phyloP scores from a whole-genome alignment of 2,888 invertebrate genomes.

The Gymnosoma rotundatum region DNA sequence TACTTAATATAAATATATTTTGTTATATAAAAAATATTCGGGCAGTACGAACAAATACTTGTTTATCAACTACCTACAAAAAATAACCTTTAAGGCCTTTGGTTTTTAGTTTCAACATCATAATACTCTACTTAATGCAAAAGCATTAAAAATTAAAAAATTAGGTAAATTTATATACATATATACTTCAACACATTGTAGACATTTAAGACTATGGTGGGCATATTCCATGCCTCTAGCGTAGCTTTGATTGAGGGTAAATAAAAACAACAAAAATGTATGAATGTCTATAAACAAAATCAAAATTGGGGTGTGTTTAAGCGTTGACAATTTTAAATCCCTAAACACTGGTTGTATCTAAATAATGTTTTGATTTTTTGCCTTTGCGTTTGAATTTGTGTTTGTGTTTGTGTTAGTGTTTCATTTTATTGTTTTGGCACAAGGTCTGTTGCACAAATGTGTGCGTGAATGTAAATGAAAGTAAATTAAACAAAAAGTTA shows the following conservation, averaged over 20 bases:
- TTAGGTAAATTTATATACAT: no score
- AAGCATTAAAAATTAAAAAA: no score
- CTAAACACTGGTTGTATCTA: constrained; percentile 30
- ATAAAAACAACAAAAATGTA: constrained; percentile 9
- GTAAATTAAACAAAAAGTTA: constrained; percentile 34
- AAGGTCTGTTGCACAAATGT: not conserved
- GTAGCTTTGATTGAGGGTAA: constrained; percentile 12
- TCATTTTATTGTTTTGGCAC: constrained; percentile 39
- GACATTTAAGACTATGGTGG: not conserved
- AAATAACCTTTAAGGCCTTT: no score
- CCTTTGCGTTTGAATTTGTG: not conserved
- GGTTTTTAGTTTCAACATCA: no score
- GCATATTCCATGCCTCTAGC: not conserved
- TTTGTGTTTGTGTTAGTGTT: constrained; percentile 18
- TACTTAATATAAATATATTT: no score
- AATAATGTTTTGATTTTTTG: constrained; percentile 54
- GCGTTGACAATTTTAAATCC: constrained; percentile 37
- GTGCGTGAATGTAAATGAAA: constrained; percentile 25
- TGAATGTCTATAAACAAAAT: constrained; percentile 11
- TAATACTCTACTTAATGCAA: no score
- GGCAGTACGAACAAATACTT: no score
- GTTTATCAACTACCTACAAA: no score
- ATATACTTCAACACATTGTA: constrained; percentile 6
- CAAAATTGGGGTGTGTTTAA: constrained; percentile 16
- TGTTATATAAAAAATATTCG: no score